These are phyloP conservation scores for Polypterus bichir DNA, from an alignment of 2,113 vertebrate species.

Conservation along the genomic window DNA sequence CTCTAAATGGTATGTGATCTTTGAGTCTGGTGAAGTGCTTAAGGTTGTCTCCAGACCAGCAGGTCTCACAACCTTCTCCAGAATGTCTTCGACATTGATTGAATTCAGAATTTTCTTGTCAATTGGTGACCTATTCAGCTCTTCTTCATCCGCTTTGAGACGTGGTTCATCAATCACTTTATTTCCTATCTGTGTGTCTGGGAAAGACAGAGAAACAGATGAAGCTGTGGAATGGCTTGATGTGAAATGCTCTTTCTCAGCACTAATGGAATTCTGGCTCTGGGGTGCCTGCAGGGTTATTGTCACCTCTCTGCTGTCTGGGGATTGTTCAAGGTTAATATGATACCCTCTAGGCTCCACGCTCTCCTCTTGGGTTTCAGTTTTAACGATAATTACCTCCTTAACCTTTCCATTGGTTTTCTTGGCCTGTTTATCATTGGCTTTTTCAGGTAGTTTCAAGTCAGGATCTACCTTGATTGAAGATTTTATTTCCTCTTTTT, in stretches of 20 bases:
- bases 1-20: slow-evolving; percentile 61
- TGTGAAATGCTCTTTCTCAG: slow-evolving; percentile 13
- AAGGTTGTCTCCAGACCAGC: slow-evolving; percentile 41
- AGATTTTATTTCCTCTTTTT: slow-evolving; percentile 29
- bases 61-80: slow-evolving; percentile 68
- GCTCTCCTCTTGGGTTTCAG: slow-evolving; percentile 19
- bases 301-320: slow-evolving; percentile 15
- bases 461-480: slow-evolving; percentile 18
- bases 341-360: slow-evolving; percentile 22
- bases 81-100: slow-evolving; percentile 58
- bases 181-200: too few relatives aligned
- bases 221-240: too few relatives aligned
- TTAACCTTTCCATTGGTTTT: slow-evolving; percentile 21
- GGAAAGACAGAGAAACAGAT: too few relatives aligned
- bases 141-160: background rate
- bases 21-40: slow-evolving; percentile 47
- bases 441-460: slow-evolving; percentile 29
- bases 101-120: slow-evolving; percentile 38
- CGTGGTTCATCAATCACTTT: slow-evolving; percentile 3
- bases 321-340: slow-evolving; percentile 9
- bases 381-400: slow-evolving; percentile 27
- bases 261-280: slow-evolving; percentile 11
- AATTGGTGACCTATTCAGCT: slow-evolving; percentile 6
- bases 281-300: slow-evolving; percentile 10
- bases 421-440: slow-evolving; percentile 23